Evolutionary conservation across 1,140 invertebrate species (phyloP).

Genomic region (Oryzaephilus surinamensis): DNA sequence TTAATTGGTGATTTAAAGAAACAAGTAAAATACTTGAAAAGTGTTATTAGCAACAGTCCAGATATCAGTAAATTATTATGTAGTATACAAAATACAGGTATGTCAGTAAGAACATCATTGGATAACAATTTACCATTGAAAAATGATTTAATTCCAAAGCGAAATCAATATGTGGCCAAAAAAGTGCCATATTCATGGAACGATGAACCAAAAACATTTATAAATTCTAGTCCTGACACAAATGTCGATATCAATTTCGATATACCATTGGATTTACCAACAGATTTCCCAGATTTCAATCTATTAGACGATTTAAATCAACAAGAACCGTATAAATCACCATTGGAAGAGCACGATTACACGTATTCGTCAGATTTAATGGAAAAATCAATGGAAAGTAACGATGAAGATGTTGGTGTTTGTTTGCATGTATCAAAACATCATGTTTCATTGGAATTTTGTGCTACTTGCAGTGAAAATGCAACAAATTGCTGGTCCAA

Average conservation of each 20-base stretch:
- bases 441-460: constrained; percentile 44
- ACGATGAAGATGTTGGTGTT: constrained; percentile 34
- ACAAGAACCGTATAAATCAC: neutral
- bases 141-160: constrained; percentile 10
- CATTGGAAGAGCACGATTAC: constrained; percentile 24
- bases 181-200: neutral
- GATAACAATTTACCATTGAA: constrained; percentile 13
- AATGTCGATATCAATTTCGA: constrained; percentile 8
- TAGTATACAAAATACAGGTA: constrained; percentile 33
- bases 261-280: constrained; percentile 8
- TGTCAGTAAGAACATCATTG: constrained; percentile 26
- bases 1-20: constrained; percentile 38
- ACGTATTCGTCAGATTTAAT: too few relatives aligned
- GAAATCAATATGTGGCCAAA: constrained; percentile 4
- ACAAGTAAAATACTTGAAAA: constrained; percentile 42
- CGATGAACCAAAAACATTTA: neutral
- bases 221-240: too few relatives aligned
- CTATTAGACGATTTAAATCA: constrained; percentile 6
- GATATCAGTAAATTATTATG: constrained; percentile 38
- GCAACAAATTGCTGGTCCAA: constrained; percentile 22
- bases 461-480: constrained; percentile 37
- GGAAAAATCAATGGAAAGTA: constrained; percentile 4
- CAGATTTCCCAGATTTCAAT: constrained; percentile 5
- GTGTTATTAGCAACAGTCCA: constrained; percentile 41
- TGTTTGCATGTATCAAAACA: constrained; percentile 44